A percentile compares a stretch with the other conserved stretches of the same genome.
Evolutionary conservation across 2,113 vertebrate species (phyloP).

Genomic region (Cacatua alba): DNA sequence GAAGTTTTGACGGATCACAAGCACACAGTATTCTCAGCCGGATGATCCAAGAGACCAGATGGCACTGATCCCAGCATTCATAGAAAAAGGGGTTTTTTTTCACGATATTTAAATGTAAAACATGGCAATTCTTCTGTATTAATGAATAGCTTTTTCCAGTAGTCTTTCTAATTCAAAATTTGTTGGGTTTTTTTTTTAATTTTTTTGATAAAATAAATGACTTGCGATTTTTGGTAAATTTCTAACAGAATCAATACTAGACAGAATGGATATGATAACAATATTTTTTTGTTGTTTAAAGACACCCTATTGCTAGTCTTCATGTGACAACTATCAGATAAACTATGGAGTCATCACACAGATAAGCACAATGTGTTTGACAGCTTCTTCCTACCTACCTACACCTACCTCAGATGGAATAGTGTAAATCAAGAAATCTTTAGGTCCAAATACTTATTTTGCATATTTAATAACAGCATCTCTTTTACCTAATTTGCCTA

Average conservation of each 20-base stretch:
- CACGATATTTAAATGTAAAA: slow-evolving; percentile 51
- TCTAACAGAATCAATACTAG: not conserved
- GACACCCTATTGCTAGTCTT: not conserved
- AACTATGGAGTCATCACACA: not conserved
- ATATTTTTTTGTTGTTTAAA: not conserved
- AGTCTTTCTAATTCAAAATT: slow-evolving; percentile 45
- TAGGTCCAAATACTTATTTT: not conserved
- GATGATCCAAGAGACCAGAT: slow-evolving; percentile 14
- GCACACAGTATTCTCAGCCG: slow-evolving; percentile 22
- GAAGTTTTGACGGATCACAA: slow-evolving; percentile 51
- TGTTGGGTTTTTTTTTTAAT: not conserved
- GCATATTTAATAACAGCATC: not conserved
- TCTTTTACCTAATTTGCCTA: not conserved
- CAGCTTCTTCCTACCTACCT: not conserved
- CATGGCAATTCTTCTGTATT: slow-evolving; percentile 52
- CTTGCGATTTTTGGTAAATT: not conserved
- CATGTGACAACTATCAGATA: not conserved
- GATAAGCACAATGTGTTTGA: not conserved
- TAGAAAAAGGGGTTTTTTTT: not conserved
- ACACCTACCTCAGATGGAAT: not conserved
- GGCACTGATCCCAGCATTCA: slow-evolving; percentile 22
- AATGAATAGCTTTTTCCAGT: slow-evolving; percentile 53
- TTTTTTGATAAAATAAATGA: slow-evolving; percentile 32
- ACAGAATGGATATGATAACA: not conserved
- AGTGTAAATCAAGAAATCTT: not conserved